These are phyloP conservation scores for Alauda arvensis DNA, from an alignment of 2,797 vertebrate genomes.

Conservation along the genomic window DNA sequence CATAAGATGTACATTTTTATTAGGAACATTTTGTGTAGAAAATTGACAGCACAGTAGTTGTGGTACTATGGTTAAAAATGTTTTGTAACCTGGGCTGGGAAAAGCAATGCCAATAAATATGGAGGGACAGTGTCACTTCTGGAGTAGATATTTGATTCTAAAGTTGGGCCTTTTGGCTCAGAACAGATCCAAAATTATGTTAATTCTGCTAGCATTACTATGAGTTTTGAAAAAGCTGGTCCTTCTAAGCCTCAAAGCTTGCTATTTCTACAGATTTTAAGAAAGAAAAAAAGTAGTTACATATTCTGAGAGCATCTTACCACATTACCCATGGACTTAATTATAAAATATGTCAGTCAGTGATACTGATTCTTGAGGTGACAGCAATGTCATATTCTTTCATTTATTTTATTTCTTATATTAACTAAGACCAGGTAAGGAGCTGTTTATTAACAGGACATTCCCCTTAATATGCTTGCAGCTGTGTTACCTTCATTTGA, in stretches of 20 bases:
- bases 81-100: not conserved
- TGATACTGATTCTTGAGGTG: not conserved
- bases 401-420: not conserved
- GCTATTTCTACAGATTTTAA: not conserved
- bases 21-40: constrained; percentile 18
- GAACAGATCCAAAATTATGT: not conserved
- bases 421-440: not conserved
- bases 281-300: not conserved
- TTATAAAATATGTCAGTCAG: not conserved
- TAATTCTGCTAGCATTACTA: not conserved
- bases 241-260: not conserved
- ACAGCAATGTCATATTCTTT: not conserved
- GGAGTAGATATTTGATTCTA: not conserved
- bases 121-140: not conserved
- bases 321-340: not conserved
- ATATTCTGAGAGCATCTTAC: not conserved
- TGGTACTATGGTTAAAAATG: not conserved
- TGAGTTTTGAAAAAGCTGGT: not conserved
- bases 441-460: not conserved
- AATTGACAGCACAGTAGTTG: not conserved
- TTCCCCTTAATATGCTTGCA: not conserved
- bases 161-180: not conserved
- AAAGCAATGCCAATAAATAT: not conserved
- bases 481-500: not conserved
- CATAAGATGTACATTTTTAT: constrained; percentile 16